Conservation (phyloP, 2,113 vertebrate genomes). For the Microtus ochrogaster region DNA sequence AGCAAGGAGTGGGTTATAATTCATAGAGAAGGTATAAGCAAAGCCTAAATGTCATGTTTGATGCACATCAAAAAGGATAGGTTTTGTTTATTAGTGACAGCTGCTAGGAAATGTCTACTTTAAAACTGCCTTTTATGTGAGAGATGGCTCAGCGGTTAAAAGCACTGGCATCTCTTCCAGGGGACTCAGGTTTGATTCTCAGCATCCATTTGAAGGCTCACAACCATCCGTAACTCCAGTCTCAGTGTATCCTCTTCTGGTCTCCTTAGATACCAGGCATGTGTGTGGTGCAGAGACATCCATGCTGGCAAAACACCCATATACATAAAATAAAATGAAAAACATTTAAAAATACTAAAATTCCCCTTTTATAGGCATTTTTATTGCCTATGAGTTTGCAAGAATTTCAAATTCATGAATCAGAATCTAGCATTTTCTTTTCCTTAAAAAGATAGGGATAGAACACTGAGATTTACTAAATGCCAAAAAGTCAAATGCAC, state of each 20-base stretch:
- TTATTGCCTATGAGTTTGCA: constrained; percentile 9
- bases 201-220: neutral
- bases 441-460: neutral
- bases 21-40: constrained; percentile 17
- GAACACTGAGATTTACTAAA: constrained; percentile 8
- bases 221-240: neutral
- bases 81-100: neutral
- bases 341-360: neutral
- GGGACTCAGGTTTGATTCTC: too few species aligned
- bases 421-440: constrained; percentile 50
- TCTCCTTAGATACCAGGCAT: neutral
- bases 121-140: neutral
- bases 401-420: constrained; percentile 31
- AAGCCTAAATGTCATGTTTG: neutral
- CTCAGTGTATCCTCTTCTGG: neutral
- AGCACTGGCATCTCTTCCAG: neutral
- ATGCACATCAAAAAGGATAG: neutral
- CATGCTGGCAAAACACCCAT: neutral
- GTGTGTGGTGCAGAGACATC: neutral
- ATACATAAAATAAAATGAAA: neutral
- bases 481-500: constrained; percentile 10
- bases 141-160: neutral
- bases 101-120: neutral
- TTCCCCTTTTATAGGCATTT: neutral
- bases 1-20: neutral